Base-by-base conservation (phyloP, 2,797 vertebrate species). In the Monodelphis domestica region DNA sequence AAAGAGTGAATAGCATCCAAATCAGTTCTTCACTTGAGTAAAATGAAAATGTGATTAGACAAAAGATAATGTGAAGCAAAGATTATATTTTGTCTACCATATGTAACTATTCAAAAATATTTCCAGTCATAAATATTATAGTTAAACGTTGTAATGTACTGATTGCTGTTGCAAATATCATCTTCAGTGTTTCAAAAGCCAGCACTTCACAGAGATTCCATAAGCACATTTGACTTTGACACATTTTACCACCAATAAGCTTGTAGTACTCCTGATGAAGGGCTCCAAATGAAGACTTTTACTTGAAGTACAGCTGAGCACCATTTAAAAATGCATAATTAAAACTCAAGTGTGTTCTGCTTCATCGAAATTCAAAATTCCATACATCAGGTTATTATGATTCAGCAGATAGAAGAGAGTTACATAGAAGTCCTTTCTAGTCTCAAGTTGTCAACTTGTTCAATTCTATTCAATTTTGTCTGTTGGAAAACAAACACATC, bases 401-500 rank as follows among this genome's bases (percentile, higher is more conserved):
- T 91, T 93, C 52, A 87, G 12, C 14, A 89, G 93, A 94, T 93
- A 33, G 54, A 12, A 63, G 6, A 53, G 52, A 53, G 87, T 88
- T 53, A 88, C 11, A 88, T 30, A 88, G 45, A 88, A 50, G 11
- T 52, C 14, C 52, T 88, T 52, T 54, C 10, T 92, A 30, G 28
- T 95, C 91, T 88, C 29, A 88, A 70, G 30, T 38, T 88, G 12
- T 53, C 52, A 88, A 12, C 26, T 91, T 89, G 7, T 89, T 93
- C 53, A 92, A 45, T 88, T 91, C 21, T 91, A 55, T 30, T 93
- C 30, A 93, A 28, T 91, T 97, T 94, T 92, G 30, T 38, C 53
- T 92, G 54, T 63, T 95, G 26, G 2, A 94, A 94, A 96, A 92
- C 55, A 92, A 90, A 92, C 56, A 95, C 53, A 95, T 95, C 91